Percentiles rank a stretch among this genome's conserved stretches.
These are phyloP conservation scores for Calameuta filiformis DNA, from an alignment of 2,888 invertebrate species.

Conservation along the genomic window DNA sequence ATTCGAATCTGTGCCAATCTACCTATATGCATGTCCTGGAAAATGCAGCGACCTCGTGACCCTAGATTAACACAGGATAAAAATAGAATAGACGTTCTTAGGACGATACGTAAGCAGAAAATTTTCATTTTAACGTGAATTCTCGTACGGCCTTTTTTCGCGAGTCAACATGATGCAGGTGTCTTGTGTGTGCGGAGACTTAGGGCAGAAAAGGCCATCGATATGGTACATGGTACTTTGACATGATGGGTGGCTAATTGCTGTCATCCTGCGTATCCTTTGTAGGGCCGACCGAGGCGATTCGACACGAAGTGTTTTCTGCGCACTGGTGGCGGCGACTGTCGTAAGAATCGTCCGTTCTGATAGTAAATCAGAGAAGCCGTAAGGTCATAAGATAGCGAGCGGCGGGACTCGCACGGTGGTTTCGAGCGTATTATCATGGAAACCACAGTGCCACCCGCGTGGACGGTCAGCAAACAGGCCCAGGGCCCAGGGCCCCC, in stretches of 20 bases:
- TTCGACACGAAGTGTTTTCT: not conserved
- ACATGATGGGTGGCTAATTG: not conserved
- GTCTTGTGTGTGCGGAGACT: not conserved
- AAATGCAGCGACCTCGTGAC: not conserved
- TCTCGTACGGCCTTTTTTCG: not conserved
- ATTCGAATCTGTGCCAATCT: not conserved
- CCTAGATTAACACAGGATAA: not conserved
- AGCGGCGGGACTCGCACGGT: not conserved
- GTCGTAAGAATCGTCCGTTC: not conserved
- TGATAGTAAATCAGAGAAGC: slow-evolving; percentile 5
- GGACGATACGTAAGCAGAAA: not conserved
- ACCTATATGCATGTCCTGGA: not conserved
- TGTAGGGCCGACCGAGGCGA: not conserved
- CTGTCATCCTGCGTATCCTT: not conserved
- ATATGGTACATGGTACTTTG: not conserved
- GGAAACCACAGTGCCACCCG: slow-evolving; percentile 44
- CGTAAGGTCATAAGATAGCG: slow-evolving; percentile 35
- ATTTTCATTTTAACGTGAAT: not conserved
- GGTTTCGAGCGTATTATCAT: slow-evolving; percentile 28
- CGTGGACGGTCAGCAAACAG: slow-evolving; percentile 38
- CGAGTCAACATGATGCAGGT: not conserved
- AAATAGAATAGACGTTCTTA: not conserved
- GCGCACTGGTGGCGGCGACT: not conserved
- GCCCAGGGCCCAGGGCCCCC: slow-evolving; percentile 8
- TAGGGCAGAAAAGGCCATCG: not conserved